These are phyloP conservation scores for Xestoiulus laeticollis DNA, from an alignment of 2,888 invertebrate genomes.

Conservation along the genomic window DNA sequence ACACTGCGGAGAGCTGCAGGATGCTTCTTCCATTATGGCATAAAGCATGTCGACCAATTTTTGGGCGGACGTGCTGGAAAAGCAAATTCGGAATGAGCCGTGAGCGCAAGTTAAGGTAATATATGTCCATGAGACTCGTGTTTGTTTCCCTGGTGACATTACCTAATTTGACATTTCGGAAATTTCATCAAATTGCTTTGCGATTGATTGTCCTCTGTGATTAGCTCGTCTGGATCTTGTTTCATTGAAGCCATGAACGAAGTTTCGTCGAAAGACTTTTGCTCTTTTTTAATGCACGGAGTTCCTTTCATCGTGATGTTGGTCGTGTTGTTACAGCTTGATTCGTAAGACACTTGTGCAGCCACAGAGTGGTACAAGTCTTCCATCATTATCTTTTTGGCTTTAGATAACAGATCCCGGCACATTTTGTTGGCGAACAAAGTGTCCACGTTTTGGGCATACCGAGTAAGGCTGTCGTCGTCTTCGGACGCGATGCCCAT, in stretches of 20 bases:
- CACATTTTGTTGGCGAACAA: slow-evolving; percentile 81
- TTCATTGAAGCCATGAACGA: background rate
- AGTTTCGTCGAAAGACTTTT: background rate
- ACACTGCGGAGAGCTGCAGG: slow-evolving; percentile 66
- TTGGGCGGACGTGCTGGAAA: slow-evolving; percentile 49
- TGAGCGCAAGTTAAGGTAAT: too few species aligned
- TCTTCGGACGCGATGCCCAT: slow-evolving; percentile 71
- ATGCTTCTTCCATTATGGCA: slow-evolving; percentile 49
- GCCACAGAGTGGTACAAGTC: slow-evolving; percentile 74
- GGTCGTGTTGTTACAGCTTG: background rate
- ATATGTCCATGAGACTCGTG: too few species aligned
- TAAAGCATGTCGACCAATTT: slow-evolving; percentile 46
- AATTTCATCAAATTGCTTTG: slow-evolving; percentile 64
- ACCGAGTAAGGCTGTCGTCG: slow-evolving; percentile 71
- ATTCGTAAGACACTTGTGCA: background rate
- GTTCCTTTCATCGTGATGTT: background rate
- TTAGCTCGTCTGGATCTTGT: background rate
- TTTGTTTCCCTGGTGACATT: slow-evolving; percentile 51
- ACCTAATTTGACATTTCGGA: slow-evolving; percentile 69
- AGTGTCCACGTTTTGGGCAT: slow-evolving; percentile 77
- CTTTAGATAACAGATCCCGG: slow-evolving; percentile 74
- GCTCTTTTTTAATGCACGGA: background rate
- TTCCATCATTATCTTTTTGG: slow-evolving; percentile 78
- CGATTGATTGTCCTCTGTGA: background rate
- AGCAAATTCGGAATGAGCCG: background rate